Conservation (phyloP, 2,113 vertebrate genomes). For the Cacatua alba region DNA sequence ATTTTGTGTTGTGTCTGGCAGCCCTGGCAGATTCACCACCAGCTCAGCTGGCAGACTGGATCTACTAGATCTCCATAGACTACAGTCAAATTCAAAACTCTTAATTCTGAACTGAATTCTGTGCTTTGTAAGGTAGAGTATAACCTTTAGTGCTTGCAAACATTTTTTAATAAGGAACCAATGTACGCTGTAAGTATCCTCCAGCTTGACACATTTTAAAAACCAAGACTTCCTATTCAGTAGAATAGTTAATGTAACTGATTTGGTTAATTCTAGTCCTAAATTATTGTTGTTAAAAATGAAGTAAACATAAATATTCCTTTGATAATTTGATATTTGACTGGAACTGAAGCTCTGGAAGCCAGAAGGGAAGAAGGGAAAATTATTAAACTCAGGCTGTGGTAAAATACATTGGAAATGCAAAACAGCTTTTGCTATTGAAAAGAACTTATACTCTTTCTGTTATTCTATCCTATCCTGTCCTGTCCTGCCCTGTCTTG, state of each 20-base stretch:
- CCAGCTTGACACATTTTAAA: not conserved
- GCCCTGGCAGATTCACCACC: not conserved
- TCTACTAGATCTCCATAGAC: not conserved
- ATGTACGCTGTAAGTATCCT: not conserved
- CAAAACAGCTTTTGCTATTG: not conserved
- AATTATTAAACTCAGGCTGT: not conserved
- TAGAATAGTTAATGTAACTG: not conserved
- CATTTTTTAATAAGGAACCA: not conserved
- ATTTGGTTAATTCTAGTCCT: not conserved
- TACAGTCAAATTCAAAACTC: not conserved
- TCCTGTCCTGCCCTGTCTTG: not conserved
- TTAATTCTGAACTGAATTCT: not conserved
- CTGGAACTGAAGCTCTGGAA: not conserved
- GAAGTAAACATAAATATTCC: not conserved
- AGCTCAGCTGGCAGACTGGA: not conserved
- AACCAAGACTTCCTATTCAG: not conserved
- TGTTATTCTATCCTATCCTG: not conserved
- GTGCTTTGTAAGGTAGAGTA: not conserved
- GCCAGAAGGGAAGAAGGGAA: not conserved
- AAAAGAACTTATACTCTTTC: not conserved
- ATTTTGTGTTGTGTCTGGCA: not conserved
- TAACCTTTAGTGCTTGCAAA: not conserved
- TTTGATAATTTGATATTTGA: not conserved
- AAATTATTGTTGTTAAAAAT: not conserved
- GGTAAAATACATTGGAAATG: not conserved